phyloP scores from a whole-genome alignment of 1,140 invertebrate genomes.

The Caenorhabditis brenneri region DNA sequence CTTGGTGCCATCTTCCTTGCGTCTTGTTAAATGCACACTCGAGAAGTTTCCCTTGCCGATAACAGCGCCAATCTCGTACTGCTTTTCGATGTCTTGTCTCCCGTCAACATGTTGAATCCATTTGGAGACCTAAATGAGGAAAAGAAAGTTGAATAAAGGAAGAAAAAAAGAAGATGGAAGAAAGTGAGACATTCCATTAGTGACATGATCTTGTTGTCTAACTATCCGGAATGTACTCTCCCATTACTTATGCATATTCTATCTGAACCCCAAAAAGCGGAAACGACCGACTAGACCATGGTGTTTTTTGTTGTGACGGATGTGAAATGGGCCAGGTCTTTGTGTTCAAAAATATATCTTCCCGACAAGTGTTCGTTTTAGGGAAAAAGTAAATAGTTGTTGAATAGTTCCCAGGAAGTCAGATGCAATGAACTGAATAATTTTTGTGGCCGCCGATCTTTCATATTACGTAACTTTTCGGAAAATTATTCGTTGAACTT shows the following conservation, averaged over 20 bases:
- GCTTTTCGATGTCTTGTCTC: conserved; percentile 44
- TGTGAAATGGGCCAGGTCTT: background rate
- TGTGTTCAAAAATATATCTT: background rate
- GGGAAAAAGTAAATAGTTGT: background rate
- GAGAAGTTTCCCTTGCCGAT: conserved; percentile 54
- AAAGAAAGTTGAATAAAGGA: background rate
- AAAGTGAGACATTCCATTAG: conserved; percentile 42
- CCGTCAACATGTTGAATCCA: conserved; percentile 47
- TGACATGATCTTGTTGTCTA: conserved; percentile 14
- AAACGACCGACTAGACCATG: background rate
- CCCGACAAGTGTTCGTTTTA: background rate
- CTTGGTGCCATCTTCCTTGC: conserved; percentile 47
- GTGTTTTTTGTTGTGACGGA: background rate
- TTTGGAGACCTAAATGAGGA: conserved; percentile 49
- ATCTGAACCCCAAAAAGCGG: background rate
- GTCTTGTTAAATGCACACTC: conserved; percentile 34
- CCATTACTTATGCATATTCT: background rate
- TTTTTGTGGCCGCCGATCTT: background rate
- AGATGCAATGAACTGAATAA: background rate
- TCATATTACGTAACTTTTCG: background rate
- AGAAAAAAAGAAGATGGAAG: too few relatives aligned
- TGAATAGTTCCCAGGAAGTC: conserved; percentile 10
- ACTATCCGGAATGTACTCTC: background rate
- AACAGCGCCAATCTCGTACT: conserved; percentile 48
- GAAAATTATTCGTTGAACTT: background rate